These are phyloP conservation scores for Cataglyphis cursor DNA, from an alignment of 2,888 invertebrate species.

Conservation along the genomic window DNA sequence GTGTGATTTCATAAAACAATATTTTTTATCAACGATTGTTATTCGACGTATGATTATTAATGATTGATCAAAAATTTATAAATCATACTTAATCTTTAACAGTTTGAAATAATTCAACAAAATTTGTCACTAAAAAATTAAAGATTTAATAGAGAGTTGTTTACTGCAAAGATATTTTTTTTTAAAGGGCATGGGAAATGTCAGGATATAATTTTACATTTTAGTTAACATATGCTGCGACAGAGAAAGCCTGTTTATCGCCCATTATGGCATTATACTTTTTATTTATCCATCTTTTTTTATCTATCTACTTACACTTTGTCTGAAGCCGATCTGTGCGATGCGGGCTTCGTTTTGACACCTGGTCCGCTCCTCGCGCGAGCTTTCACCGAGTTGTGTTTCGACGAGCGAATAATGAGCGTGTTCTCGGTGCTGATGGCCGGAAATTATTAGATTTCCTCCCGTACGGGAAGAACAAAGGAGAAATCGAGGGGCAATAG, in stretches of 20 bases:
- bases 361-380: conserved; percentile 3
- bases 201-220: not conserved
- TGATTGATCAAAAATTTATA: conserved; percentile 12
- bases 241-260: not conserved
- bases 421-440: conserved; percentile 55
- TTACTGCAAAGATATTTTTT: too few relatives aligned
- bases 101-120: not conserved
- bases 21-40: not conserved
- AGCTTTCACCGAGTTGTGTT: conserved; percentile 37
- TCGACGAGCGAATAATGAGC: conserved; percentile 49
- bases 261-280: conserved; percentile 1
- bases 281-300: not conserved
- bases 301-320: conserved; percentile 2
- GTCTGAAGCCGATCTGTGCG: conserved; percentile 32
- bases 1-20: not conserved
- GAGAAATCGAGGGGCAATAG: conserved; percentile 58
- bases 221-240: not conserved
- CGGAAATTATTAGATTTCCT: conserved; percentile 67
- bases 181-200: not conserved
- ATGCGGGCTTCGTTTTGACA: conserved; percentile 14
- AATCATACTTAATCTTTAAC: not conserved
- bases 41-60: not conserved
- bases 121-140: not conserved
- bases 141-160: not conserved
- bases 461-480: conserved; percentile 48